Evolutionary conservation across 2,113 vertebrate genomes (phyloP), one percentile per base, ranked within the genome.

Genomic region (Oophaga pumilio): DNA sequence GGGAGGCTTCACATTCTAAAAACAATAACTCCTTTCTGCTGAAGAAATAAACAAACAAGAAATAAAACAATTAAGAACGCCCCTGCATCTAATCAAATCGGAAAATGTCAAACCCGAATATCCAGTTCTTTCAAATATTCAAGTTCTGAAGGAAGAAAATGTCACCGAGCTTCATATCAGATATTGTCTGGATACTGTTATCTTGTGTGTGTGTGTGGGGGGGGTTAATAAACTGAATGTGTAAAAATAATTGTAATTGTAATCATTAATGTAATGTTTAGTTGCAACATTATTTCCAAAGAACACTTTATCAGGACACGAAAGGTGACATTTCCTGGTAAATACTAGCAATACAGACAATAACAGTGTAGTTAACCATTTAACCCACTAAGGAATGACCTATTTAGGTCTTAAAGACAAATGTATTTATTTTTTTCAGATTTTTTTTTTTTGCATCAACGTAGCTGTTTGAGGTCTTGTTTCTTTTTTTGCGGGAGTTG

Each of bases 1-100:
- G 52, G 77, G 82, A 85, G 82, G 82, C 76, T 89, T 87, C 71
- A 82, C 71, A 85, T 71, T 68, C 50, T 86, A 64, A 88, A 80
- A 89, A 88, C 69, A 85, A 88, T 85, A 89, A 76, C 74, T 81
- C 66, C 66, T 85, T 89, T n/a, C 53, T 56, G 24, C 81, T n/a
- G 33, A 82, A 84, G 81, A 68, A 78, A 87, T 87, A 87, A 77
- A 89, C 76, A 87, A 85, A 82, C 88, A 89, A 85, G 64, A 89
- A 80, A 85, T 79, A 89, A 85, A 89, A 79, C 53, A 85, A 89
- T 81, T 80, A 85, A 85, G 77, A 59, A 69, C 50, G 57, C 76
- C 43, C 73, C 81, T 73, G 80, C 82, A 66, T 84, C 59, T 74
- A 68, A 83, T 76, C 53, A 87, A 59, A 82, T 74, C 26, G 22